Base-by-base conservation (phyloP, 2,797 vertebrate species). In the Tolypeutes matacus region DNA sequence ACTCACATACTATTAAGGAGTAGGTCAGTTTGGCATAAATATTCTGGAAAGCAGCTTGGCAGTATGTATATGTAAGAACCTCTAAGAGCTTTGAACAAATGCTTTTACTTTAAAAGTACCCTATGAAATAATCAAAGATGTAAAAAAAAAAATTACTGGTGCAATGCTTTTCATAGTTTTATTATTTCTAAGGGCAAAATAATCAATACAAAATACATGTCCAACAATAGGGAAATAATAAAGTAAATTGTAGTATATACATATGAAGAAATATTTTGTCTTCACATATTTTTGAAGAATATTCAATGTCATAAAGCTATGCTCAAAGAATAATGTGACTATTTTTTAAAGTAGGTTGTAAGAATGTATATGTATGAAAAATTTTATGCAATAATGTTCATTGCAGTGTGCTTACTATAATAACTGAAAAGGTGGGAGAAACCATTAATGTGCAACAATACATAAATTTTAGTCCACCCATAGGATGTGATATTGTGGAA, bases 11-110 rank as follows among this genome's bases (percentile, higher is more conserved):
- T 46, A 46, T 62, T 69, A 69, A 20, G 29, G 36, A n/a, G 2
- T 62, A 1, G 75, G 49, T 62, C 39, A 65, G 67, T 27, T 77
- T 17, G 13, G 5, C 67, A 80, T 69, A 88, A 80, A 76, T 93
- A 89, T 36, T 56, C 53, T 56, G 17, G 53, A 56, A 56, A 56
- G 53, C 53, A 56, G 18, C 18, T 56, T 56, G 53, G 53, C 18
- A 56, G 21, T 56, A 56, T 20, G 17, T 20, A 56, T 20, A 56
- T 46, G 46, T 46, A 56, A 56, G 53, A 56, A 56, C 53, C 53
- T 56, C 18, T 89, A 49, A 46, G 53, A 85, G 51, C 12, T 69
- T 72, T 94, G 34, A 76, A 80, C 11, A 94, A 89, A 46, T 92
- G 72, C 15, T 75, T 88, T 15, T 84, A 36, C 62, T 81, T 89